A percentile compares a stretch with the other conserved stretches of the same genome.
phyloP scores from a whole-genome alignment of 2,113 vertebrate species.

The Corydoras maculifer region DNA sequence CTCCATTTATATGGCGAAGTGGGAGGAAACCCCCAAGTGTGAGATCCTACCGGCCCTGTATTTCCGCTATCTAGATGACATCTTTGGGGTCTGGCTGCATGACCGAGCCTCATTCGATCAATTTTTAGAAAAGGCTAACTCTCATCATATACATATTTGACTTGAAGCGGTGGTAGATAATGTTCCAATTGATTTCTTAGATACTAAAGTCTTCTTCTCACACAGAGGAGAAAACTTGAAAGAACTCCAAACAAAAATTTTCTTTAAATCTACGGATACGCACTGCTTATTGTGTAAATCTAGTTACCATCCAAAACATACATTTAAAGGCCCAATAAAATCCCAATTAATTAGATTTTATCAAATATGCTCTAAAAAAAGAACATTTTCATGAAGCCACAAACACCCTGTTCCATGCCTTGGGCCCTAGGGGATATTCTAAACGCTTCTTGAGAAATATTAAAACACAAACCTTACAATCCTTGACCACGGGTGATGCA shows the following conservation, averaged over 20 bases:
- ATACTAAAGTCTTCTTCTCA: not conserved
- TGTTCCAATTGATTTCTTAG: not conserved
- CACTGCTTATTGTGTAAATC: conserved; percentile 15
- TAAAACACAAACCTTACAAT: not conserved
- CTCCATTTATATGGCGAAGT: not conserved
- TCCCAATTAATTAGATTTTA: conserved; percentile 12
- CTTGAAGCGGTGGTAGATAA: not conserved
- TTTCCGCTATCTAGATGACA: too few relatives aligned
- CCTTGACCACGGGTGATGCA: too few relatives aligned
- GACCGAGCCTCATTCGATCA: too few relatives aligned
- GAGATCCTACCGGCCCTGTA: too few relatives aligned
- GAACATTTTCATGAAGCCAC: conserved; percentile 14
- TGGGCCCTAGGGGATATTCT: not conserved
- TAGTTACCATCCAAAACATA: not conserved
- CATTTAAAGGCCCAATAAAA: conserved; percentile 1
- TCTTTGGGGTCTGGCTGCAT: too few relatives aligned
- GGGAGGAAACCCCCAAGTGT: not conserved
- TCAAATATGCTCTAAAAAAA: conserved; percentile 5
- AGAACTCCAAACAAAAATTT: not conserved
- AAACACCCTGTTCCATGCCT: not conserved
- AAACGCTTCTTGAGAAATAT: not conserved
- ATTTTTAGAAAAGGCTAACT: too few relatives aligned
- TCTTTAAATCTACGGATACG: conserved; percentile 23
- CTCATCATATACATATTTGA: not conserved
- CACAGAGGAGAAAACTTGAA: not conserved